phyloP scores from a whole-genome alignment of 2,113 vertebrate species.

The Onychostruthus taczanowskii region DNA sequence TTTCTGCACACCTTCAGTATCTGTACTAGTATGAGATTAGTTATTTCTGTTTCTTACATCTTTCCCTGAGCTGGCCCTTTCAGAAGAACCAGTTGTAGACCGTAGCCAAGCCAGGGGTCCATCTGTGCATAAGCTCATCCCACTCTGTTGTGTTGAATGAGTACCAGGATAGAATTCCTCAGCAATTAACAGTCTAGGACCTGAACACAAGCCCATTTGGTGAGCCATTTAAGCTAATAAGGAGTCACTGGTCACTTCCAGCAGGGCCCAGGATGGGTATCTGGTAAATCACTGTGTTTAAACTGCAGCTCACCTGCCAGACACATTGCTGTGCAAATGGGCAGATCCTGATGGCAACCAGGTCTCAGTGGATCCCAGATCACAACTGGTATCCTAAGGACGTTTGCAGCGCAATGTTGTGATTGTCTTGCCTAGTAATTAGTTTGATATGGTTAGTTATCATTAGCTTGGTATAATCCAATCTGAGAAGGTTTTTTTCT shows the following conservation, averaged over 20 bases:
- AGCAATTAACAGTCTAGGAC: background rate
- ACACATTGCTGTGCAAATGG: background rate
- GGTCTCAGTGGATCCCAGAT: background rate
- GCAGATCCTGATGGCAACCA: background rate
- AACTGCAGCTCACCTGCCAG: background rate
- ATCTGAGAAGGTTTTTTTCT: background rate
- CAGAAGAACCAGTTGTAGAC: background rate
- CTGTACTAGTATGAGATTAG: background rate
- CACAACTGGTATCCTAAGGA: background rate
- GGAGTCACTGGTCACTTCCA: background rate
- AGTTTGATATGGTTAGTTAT: background rate
- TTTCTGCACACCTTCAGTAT: background rate
- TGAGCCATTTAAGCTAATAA: background rate
- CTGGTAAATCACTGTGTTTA: background rate
- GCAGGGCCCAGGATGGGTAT: background rate
- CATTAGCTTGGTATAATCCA: background rate
- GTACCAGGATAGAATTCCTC: background rate
- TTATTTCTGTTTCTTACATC: background rate
- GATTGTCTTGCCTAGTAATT: background rate
- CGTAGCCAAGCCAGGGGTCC: background rate
- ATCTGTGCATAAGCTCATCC: background rate
- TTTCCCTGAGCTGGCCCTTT: background rate
- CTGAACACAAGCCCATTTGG: background rate
- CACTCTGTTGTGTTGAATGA: rapidly evolving
- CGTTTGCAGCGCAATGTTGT: background rate